Conservation (phyloP, 2,113 vertebrate species). For the Cyprinodon brontotheroides region DNA sequence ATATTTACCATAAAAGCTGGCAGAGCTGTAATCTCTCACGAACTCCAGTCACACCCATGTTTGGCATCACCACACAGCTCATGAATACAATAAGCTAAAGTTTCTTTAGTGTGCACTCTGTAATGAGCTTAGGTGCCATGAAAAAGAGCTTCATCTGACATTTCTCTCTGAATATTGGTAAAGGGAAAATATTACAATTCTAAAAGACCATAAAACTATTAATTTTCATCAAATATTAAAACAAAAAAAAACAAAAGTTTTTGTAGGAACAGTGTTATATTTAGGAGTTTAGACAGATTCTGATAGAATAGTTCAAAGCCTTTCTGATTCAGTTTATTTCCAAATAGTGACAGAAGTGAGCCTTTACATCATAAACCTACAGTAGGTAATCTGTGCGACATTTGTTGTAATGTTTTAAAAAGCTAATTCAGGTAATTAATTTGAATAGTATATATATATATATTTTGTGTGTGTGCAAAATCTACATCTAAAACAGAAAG, state of each 20-base stretch:
- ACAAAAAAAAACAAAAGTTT: background rate
- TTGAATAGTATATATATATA: background rate
- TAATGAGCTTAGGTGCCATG: background rate
- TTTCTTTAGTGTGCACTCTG: background rate
- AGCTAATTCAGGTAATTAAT: background rate
- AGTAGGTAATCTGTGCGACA: background rate
- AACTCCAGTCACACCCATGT: conserved; percentile 19
- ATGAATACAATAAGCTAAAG: background rate
- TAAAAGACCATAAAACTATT: too few relatives aligned
- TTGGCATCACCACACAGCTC: background rate
- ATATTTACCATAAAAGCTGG: conserved; percentile 19
- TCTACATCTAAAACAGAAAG: background rate
- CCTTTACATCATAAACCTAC: background rate
- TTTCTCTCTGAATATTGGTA: background rate
- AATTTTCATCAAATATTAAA: background rate
- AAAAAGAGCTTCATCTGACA: background rate
- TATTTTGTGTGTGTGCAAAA: background rate
- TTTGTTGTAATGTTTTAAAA: background rate
- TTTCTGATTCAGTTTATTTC: background rate
- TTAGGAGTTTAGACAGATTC: background rate
- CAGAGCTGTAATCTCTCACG: conserved; percentile 17
- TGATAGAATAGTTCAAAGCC: background rate
- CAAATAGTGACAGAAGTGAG: background rate
- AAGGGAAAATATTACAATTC: background rate
- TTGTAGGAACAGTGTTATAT: background rate